Evolutionary conservation across 2,888 invertebrate genomes (phyloP), one percentile per base, ranked within the genome.

Genomic region (Leptopilina drosophilae): DNA sequence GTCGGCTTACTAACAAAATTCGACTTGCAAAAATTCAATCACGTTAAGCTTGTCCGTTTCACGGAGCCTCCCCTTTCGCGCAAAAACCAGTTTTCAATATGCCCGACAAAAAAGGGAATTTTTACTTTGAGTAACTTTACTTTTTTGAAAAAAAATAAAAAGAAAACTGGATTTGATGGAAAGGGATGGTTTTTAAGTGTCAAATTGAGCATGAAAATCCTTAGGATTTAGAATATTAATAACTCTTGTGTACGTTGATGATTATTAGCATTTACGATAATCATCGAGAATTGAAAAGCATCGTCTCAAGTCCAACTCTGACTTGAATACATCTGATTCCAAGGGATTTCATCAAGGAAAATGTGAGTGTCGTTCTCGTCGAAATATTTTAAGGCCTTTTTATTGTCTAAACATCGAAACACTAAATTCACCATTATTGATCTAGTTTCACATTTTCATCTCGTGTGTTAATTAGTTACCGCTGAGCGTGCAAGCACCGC

Each of bases 391-490:
- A 49, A 49, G 11, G 12, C 49, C 49, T 49, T 49, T 4, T 49
- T 49, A 11, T 56, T 73, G 14, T 69, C n/a, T n/a, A 59, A 59
- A 59, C 14, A 2, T n/a, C n/a, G 15, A 59, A 59, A 62, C 15
- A n/a, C 5, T 8, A 20, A 62, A 62, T 62, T 15, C n/a, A 46
- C 33, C 12, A 59, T n/a, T 8, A 73, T 49, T 53, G 49, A 33
- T 46, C 65, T 65, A 80, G 65, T 56, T 82, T 85, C 84, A 84
- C 84, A 87, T 87, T 62, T 59, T 15, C n/a, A 85, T 85, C 85
- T 85, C 85, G 82, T 83, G 88, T 87, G 84, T 89, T 88, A 89
- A 90, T 89, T 90, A 89, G 89, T 89, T 89, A 89, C 89, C 88
- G 87, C 87, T 88, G 87, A 89, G 89, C 88, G 87, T 86, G 89